A percentile compares a stretch with the other conserved stretches of the same genome.
Conservation (phyloP, 2,888 invertebrate species). For the Drosophila cracens region DNA sequence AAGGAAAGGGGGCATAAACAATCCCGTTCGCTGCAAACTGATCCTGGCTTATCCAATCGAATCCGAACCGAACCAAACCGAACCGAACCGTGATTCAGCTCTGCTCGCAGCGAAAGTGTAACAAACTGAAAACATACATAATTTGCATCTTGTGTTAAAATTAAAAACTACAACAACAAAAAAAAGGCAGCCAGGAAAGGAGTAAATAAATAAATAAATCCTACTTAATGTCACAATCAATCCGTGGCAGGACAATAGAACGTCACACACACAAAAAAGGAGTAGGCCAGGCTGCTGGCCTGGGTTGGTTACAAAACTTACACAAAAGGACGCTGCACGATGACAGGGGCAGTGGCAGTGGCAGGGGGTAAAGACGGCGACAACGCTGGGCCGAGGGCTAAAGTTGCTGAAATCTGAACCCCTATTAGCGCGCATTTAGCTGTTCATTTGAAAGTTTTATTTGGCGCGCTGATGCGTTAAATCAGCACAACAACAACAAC, state of each 20-base stretch:
- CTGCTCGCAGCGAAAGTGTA: constrained; percentile 43
- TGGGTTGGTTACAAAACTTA: constrained; percentile 51
- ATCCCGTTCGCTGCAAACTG: not conserved
- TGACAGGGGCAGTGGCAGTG: constrained; percentile 5
- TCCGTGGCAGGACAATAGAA: constrained; percentile 68
- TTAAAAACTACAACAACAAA: constrained; percentile 45
- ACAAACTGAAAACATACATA: constrained; percentile 66
- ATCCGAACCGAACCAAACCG: constrained; percentile 11
- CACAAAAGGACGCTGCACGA: constrained; percentile 20
- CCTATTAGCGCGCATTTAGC: constrained; percentile 84
- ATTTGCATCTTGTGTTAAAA: constrained; percentile 79
- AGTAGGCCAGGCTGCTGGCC: constrained; percentile 38
- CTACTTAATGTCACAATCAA: constrained; percentile 84
- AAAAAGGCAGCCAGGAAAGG: constrained; percentile 48
- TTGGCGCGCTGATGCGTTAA: constrained; percentile 83
- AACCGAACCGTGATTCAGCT: constrained; percentile 21
- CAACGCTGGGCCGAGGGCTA: constrained; percentile 41
- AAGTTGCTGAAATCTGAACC: constrained; percentile 82
- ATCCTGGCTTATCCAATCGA: constrained; percentile 16
- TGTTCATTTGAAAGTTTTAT: constrained; percentile 84
- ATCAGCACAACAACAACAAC: constrained; percentile 76
- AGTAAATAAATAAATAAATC: constrained; percentile 83
- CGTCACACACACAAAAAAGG: constrained; percentile 25
- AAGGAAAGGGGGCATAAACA: not conserved
- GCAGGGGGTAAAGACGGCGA: not conserved